Conservation (phyloP, 1,140 invertebrate species). For the Nymphalis io region DNA sequence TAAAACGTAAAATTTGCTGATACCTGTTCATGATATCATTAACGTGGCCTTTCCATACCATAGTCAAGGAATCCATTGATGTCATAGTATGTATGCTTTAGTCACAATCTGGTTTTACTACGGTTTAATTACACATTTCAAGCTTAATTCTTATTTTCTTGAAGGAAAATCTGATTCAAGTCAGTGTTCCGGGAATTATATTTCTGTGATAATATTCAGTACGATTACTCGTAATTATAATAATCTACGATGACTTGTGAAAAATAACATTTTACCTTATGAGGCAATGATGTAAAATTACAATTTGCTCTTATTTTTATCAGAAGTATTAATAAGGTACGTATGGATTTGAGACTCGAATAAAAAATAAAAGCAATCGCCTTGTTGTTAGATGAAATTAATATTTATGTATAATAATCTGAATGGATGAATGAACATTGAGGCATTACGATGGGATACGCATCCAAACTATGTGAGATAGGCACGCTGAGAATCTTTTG, state of each 20-base stretch:
- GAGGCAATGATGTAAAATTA: not conserved
- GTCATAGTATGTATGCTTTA: conserved; percentile 24
- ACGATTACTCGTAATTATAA: conserved; percentile 11
- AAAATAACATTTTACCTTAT: conserved; percentile 8
- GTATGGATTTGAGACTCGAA: too few relatives aligned
- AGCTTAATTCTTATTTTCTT: conserved; percentile 12
- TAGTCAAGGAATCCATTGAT: conserved; percentile 5
- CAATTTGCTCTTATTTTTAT: not conserved
- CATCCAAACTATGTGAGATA: too few relatives aligned
- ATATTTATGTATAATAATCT: too few relatives aligned
- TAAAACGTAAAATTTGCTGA: not conserved
- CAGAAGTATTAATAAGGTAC: too few relatives aligned
- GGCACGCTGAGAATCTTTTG: too few relatives aligned
- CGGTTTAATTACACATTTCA: conserved; percentile 21
- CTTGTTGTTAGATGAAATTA: too few relatives aligned
- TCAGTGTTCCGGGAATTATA: conserved; percentile 14
- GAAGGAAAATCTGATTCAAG: conserved; percentile 24
- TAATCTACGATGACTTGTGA: conserved; percentile 6
- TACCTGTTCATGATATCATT: not conserved
- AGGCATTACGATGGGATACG: too few relatives aligned
- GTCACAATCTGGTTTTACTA: conserved; percentile 25
- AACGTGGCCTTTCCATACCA: conserved; percentile 21
- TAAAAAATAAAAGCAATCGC: too few relatives aligned
- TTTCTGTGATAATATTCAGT: conserved; percentile 4
- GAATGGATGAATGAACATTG: too few relatives aligned